Evolutionary conservation across 2,113 vertebrate species (phyloP).

Genomic region (Morone saxatilis): DNA sequence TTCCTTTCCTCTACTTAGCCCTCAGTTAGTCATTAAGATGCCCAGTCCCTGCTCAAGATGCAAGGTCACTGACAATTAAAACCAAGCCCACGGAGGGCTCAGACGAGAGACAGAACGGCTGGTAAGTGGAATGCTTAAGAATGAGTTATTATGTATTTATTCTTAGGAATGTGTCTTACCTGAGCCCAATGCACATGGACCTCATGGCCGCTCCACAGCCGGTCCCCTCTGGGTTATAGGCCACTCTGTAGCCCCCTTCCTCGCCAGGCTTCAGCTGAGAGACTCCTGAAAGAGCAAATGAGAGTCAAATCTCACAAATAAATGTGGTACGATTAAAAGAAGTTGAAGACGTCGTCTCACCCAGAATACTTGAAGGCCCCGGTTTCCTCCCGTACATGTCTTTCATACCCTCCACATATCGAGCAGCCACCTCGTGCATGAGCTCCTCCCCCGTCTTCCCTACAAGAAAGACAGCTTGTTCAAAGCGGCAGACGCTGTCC

Average conservation of each 20-base stretch:
- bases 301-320: not conserved
- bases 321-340: not conserved
- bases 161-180: slow-evolving; percentile 61
- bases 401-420: slow-evolving; percentile 87
- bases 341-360: slow-evolving; percentile 57
- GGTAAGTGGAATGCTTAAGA: not conserved
- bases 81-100: not conserved
- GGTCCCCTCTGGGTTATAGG: slow-evolving; percentile 84
- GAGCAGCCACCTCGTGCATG: slow-evolving; percentile 84
- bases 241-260: slow-evolving; percentile 83
- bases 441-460: slow-evolving; percentile 85
- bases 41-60: not conserved
- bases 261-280: slow-evolving; percentile 84
- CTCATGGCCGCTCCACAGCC: slow-evolving; percentile 90
- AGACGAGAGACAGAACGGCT: not conserved
- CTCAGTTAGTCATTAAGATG: not conserved
- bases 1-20: not conserved
- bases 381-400: slow-evolving; percentile 90
- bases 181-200: slow-evolving; percentile 90
- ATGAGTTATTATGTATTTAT: slow-evolving; percentile 1
- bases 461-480: slow-evolving; percentile 38
- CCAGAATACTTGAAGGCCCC: slow-evolving; percentile 86
- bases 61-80: slow-evolving; percentile 5
- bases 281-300: slow-evolving; percentile 77
- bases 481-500: not conserved